These are phyloP conservation scores for Mobula hypostoma DNA, from an alignment of 2,113 vertebrate species.

Conservation along the genomic window DNA sequence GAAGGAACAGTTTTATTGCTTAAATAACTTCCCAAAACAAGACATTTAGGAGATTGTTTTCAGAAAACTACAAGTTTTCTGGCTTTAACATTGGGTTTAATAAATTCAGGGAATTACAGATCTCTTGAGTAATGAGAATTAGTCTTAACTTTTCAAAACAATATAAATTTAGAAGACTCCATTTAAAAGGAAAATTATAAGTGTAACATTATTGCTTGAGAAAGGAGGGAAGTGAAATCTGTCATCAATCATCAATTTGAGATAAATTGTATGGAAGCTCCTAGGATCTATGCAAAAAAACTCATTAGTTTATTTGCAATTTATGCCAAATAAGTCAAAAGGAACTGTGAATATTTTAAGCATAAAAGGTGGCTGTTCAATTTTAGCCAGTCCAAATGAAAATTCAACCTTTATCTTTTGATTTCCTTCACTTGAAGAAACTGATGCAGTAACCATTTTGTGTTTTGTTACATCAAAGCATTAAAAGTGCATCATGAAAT, in stretches of 20 bases:
- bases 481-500: neutral
- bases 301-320: neutral
- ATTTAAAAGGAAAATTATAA: no score
- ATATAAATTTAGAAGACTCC: neutral
- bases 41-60: neutral
- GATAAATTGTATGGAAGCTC: no score
- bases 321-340: no score
- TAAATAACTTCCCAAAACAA: neutral
- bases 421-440: neutral
- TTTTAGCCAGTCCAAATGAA: neutral
- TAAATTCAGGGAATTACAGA: neutral
- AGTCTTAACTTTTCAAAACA: neutral
- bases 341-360: neutral
- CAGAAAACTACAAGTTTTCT: no score
- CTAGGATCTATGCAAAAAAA: neutral
- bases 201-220: neutral
- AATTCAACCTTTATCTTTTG: neutral
- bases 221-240: neutral
- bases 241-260: no score
- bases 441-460: neutral
- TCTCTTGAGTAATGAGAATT: neutral
- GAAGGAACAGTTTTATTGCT: no score
- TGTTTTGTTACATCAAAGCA: neutral
- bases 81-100: no score
- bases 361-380: neutral